phyloP scores from a whole-genome alignment of 2,797 vertebrate species.

The Balearica regulorum region DNA sequence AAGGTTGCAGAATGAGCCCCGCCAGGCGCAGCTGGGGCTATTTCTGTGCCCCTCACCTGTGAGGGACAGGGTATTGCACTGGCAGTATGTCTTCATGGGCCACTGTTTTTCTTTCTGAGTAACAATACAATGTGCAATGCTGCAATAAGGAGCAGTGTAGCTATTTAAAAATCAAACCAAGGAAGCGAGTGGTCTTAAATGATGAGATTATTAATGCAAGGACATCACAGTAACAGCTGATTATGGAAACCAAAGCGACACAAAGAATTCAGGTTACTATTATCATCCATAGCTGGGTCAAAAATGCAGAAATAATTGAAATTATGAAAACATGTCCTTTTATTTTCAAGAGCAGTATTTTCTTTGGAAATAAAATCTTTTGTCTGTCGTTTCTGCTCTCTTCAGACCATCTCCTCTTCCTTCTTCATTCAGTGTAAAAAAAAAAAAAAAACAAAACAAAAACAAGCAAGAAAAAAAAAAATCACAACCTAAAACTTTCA shows the following conservation, averaged over 20 bases:
- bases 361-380: not conserved
- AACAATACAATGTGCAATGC: not conserved
- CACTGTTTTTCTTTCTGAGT: not conserved
- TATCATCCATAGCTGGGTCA: not conserved
- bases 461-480: not conserved
- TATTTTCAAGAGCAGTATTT: not conserved
- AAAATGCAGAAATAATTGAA: not conserved
- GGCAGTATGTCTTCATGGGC: not conserved
- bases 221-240: not conserved
- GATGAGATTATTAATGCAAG: not conserved
- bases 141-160: not conserved
- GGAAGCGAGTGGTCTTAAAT: not conserved
- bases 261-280: not conserved
- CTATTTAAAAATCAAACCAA: not conserved
- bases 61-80: not conserved
- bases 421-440: not conserved
- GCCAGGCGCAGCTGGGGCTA: rapidly evolving
- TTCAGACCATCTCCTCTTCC: not conserved
- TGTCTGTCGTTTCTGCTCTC: not conserved
- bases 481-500: not conserved
- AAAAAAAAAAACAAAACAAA: not conserved
- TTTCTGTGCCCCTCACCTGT: not conserved
- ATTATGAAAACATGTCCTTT: not conserved
- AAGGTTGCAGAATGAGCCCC: not conserved
- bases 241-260: not conserved